Conservation (phyloP, 2,888 invertebrate genomes). For the Oxytorus armatus region DNA sequence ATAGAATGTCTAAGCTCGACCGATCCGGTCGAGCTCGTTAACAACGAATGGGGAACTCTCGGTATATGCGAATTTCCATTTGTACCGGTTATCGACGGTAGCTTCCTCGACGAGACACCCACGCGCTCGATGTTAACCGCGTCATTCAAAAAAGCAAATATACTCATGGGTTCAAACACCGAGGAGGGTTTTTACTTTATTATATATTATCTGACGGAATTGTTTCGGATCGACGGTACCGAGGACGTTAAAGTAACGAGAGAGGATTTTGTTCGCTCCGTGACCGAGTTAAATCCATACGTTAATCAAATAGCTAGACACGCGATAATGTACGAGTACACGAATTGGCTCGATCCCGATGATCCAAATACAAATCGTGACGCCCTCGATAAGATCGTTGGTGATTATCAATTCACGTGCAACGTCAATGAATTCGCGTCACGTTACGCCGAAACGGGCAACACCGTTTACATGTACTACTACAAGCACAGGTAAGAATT, state of each 20-base stretch:
- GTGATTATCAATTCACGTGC: slow-evolving; percentile 97
- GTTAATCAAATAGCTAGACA: slow-evolving; percentile 92
- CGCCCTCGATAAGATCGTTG: slow-evolving; percentile 96
- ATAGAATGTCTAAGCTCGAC: slow-evolving; percentile 92
- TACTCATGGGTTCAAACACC: slow-evolving; percentile 95
- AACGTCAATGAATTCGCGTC: slow-evolving; percentile 97
- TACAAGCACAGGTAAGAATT: slow-evolving; percentile 90
- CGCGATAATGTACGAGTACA: slow-evolving; percentile 97
- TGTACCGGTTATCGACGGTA: slow-evolving; percentile 96
- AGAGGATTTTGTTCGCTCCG: slow-evolving; percentile 91
- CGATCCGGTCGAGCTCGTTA: slow-evolving; percentile 90
- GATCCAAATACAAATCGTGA: slow-evolving; percentile 93
- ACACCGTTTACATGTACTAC: slow-evolving; percentile 96
- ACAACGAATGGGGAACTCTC: slow-evolving; percentile 93
- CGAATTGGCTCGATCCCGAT: slow-evolving; percentile 95
- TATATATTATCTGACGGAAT: slow-evolving; percentile 94
- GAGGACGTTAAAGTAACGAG: slow-evolving; percentile 93
- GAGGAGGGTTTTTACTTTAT: slow-evolving; percentile 98
- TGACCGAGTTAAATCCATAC: slow-evolving; percentile 93
- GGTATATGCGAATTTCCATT: slow-evolving; percentile 97
- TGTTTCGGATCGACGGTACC: slow-evolving; percentile 90
- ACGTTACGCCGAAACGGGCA: slow-evolving; percentile 94
- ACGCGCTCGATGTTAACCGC: slow-evolving; percentile 88
- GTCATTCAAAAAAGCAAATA: slow-evolving; percentile 96
- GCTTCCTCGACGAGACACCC: slow-evolving; percentile 95